Evolutionary conservation across 2,888 invertebrate genomes (phyloP), one percentile per base, ranked within the genome.

Genomic region (Reticulitermes lucifugus): DNA sequence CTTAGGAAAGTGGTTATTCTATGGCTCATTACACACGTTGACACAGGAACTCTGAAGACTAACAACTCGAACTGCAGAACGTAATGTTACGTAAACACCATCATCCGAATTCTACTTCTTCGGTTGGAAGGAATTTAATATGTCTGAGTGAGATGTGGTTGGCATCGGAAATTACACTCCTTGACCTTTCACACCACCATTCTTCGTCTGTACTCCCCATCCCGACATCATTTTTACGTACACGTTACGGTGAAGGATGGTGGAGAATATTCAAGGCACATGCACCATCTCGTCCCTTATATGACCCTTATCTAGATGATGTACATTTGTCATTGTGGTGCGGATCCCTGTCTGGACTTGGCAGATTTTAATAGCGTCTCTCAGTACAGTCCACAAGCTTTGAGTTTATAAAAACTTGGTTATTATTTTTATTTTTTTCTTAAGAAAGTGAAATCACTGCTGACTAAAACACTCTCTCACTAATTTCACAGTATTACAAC

Each of bases 111-210:
- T 70, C 70, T 70, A n/a, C 10, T n/a, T 70, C n/a, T n/a, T n/a
- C 70, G n/a, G 25, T 22, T 70, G 25, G 70, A 70, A 70, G 70
- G 70, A 70, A 70, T 70, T 70, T 70, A 70, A 70, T 70, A 70
- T 5, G 70, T 70, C n/a, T 12, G 25, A 4, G 9, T 7, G 71
- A 4, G 35, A 71, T 71, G 46, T 46, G 9, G 46, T 12, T 46
- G 46, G 46, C 46, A 46, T 46, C 9, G 46, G 46, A 46, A 46
- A 46, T 46, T 46, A 25, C 71, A 25, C 71, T 29, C 12, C 71
- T 71, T 71, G 71, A 71, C 71, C 29, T 71, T 71, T 71, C 14
- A 71, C 14, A 71, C 29, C 71, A 9, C 71, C 18, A 71, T 71
- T 71, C 71, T 71, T 71, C 71, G 71, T 29, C 0, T 71, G 14